A percentile compares a stretch with the other conserved stretches of the same genome.
phyloP scores from a whole-genome alignment of 1,140 invertebrate species.

The Cydia pomonella region DNA sequence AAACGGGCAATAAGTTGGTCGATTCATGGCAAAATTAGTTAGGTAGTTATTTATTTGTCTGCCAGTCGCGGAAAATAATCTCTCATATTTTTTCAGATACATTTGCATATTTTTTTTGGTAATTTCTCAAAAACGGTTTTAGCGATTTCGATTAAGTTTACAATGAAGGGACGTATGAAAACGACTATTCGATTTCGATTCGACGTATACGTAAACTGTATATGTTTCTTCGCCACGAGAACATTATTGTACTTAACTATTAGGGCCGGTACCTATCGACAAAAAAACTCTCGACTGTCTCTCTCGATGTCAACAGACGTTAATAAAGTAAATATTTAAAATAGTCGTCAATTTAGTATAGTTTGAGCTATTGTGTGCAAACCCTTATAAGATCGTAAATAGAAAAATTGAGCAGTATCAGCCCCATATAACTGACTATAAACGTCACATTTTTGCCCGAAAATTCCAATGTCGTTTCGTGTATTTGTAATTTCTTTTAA shows the following conservation, averaged over 20 bases:
- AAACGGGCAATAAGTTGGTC: not conserved
- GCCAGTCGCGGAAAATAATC: too few species aligned
- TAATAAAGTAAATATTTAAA: not conserved
- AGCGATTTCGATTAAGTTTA: too few species aligned
- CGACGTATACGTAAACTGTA: too few species aligned
- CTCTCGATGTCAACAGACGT: not conserved
- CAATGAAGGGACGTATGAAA: too few species aligned
- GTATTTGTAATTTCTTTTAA: not conserved
- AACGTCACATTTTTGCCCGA: not conserved
- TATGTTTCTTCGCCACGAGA: too few species aligned
- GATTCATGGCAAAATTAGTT: not conserved
- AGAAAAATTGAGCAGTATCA: not conserved
- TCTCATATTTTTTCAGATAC: too few species aligned
- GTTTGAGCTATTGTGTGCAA: not conserved
- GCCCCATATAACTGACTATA: not conserved
- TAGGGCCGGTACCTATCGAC: too few species aligned
- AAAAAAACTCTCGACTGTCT: not conserved
- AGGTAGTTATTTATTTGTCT: too few species aligned
- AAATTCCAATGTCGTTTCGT: not conserved
- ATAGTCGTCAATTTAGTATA: not conserved
- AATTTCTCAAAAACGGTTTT: too few species aligned
- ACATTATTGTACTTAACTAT: too few species aligned
- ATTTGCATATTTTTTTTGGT: too few species aligned
- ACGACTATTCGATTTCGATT: too few species aligned
- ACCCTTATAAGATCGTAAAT: not conserved